phyloP scores from a whole-genome alignment of 2,888 invertebrate species.

The Bugulina stolonifera region DNA sequence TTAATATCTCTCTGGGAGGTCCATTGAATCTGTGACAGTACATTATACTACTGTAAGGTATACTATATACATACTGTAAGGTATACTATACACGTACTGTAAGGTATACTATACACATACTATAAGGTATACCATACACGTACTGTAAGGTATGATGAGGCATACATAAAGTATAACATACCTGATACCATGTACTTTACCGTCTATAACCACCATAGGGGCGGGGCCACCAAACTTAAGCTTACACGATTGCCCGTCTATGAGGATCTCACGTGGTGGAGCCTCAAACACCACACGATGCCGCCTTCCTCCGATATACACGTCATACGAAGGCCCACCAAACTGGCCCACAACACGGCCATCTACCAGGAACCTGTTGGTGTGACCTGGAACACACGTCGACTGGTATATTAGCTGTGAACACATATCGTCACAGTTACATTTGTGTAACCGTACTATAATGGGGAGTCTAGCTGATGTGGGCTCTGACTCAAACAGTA shows the following conservation, averaged over 20 bases:
- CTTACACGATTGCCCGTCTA: slow-evolving; percentile 55
- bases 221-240: slow-evolving; percentile 40
- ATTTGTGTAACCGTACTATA: no score
- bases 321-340: slow-evolving; percentile 61
- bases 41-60: no score
- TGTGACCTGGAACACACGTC: slow-evolving; percentile 4
- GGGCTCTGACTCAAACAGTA: no score
- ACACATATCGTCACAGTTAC: no score
- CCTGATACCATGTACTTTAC: slow-evolving; percentile 59
- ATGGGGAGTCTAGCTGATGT: no score
- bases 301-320: slow-evolving; percentile 61
- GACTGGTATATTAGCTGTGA: no score
- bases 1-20: slow-evolving; percentile 81
- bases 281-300: slow-evolving; percentile 73
- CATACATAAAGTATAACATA: no score
- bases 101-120: no score
- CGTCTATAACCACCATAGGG: slow-evolving; percentile 51
- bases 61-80: no score
- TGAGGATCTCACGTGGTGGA: slow-evolving; percentile 85
- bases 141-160: no score
- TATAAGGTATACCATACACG: no score
- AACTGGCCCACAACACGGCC: slow-evolving; percentile 64
- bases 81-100: no score
- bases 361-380: slow-evolving; percentile 57
- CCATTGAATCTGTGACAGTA: slow-evolving; percentile 77